Evolutionary conservation across 2,113 vertebrate genomes (phyloP), one percentile per base, ranked within the genome.

Genomic region (Sialia sialis): DNA sequence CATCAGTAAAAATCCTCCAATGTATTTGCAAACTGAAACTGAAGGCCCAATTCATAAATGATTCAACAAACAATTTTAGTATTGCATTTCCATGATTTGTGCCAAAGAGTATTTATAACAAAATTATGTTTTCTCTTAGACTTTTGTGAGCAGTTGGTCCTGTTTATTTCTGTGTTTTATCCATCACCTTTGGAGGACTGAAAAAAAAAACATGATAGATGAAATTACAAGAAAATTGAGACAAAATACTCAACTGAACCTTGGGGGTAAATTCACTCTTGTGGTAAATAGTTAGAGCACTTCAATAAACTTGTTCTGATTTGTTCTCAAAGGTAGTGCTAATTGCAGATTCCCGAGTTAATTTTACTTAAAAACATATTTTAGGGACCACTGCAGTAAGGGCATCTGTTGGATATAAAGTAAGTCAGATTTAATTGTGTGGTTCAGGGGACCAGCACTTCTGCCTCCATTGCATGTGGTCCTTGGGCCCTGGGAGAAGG

Each of bases 21-120:
- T 79, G 91, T 90, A 84, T 85, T 97, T 97, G 90, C 95, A 95
- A 94, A 96, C 90, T 93, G 30, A 83, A 96, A 83, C 84, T 96
- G 92, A 97, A 96, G 82, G 76, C 76, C 74, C 88, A 74, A 91
- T 97, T 97, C 96, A 97, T 97, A 96, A 97, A 95, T 96, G 93
- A 97, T 97, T 97, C 95, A 97, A 95, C 96, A 97, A 97, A 97
- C 95, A 96, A 95, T 97, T 96, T 96, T 95, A 81, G 96, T 87
- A 95, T 96, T 91, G 59, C 86, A 18, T 97, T 97, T 94, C 96
- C 62, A 68, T 84, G 74, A 93, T 97, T 95, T 91, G 84, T 95
- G 95, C 92, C 92, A 93, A 95, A 89, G 89, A 95, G 90, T 95
- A 96, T 97, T 97, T 97, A 91, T 96, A 96, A 96, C 90, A 96